Evolutionary conservation across 1,140 invertebrate genomes (phyloP).

Genomic region (Archegozetes longisetosus): DNA sequence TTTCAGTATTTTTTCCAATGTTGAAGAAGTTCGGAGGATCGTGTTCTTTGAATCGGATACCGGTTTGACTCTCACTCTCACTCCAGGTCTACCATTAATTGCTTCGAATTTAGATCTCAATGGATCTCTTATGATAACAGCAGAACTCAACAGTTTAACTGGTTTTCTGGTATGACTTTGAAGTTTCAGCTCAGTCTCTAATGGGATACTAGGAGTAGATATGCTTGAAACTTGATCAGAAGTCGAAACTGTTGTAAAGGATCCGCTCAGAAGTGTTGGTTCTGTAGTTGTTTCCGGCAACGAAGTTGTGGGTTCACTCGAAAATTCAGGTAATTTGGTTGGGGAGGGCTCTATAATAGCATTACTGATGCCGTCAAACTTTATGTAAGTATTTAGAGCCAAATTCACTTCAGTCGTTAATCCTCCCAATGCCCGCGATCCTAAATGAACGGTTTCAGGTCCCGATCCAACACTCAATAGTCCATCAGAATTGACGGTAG

Average conservation of each 20-base stretch:
- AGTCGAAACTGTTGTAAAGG: neutral
- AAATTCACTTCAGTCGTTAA: slow-evolving; percentile 28
- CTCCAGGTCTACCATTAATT: neutral
- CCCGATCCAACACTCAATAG: slow-evolving; percentile 22
- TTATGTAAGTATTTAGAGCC: slow-evolving; percentile 24
- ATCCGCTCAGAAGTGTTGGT: neutral
- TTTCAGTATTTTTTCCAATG: neutral
- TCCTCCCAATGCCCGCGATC: slow-evolving; percentile 23
- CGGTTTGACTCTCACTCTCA: neutral
- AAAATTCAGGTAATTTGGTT: neutral
- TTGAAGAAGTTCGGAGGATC: neutral
- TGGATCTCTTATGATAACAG: neutral
- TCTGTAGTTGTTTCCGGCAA: neutral
- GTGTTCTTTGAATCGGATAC: neutral
- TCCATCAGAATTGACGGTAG: slow-evolving; percentile 21
- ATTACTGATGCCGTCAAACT: slow-evolving; percentile 22
- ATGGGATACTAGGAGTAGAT: neutral
- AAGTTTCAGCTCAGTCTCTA: neutral
- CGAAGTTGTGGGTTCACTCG: neutral
- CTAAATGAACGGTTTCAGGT: slow-evolving; percentile 22
- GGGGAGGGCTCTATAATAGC: slow-evolving; percentile 28
- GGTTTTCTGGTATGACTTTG: neutral
- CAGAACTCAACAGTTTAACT: neutral
- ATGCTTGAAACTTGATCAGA: neutral
- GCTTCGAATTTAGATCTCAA: neutral